Evolutionary conservation across 2,888 invertebrate genomes (phyloP).

Genomic region (Hylaea fasciaria): DNA sequence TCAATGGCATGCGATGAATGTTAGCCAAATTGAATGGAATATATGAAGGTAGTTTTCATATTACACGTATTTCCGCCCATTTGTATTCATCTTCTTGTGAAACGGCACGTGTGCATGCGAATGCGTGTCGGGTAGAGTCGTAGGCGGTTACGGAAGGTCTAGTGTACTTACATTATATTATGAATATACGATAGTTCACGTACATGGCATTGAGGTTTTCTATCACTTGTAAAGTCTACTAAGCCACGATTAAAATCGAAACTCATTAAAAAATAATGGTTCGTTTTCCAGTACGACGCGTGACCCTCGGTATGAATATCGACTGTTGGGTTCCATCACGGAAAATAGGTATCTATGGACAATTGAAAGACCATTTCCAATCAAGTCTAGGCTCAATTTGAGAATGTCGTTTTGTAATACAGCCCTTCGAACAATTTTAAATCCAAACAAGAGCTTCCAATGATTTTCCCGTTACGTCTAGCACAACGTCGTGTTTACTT

Average conservation of each 20-base stretch:
- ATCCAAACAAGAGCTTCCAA: not conserved
- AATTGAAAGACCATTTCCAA: too few species aligned
- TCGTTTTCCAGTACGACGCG: too few species aligned
- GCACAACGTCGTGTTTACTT: constrained; percentile 34
- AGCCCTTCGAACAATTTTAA: not conserved
- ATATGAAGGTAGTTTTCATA: constrained; percentile 31
- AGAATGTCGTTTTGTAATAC: too few species aligned
- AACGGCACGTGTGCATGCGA: constrained; percentile 40
- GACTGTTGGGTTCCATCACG: not conserved
- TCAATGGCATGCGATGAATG: constrained; percentile 6
- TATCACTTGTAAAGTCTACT: too few species aligned
- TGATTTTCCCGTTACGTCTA: constrained; percentile 9
- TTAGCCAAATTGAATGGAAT: constrained; percentile 36
- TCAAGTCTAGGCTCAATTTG: too few species aligned
- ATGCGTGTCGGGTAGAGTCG: constrained; percentile 25
- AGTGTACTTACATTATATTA: too few species aligned
- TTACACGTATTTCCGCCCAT: constrained; percentile 33
- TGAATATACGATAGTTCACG: too few species aligned
- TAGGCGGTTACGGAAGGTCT: constrained; percentile 1
- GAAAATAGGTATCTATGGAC: too few species aligned
- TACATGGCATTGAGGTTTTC: too few species aligned
- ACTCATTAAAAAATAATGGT: too few species aligned
- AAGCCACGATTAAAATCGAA: too few species aligned
- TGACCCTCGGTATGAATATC: not conserved
- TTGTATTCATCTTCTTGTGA: constrained; percentile 36